Percentiles rank a stretch among this genome's conserved stretches.
Evolutionary conservation across 2,888 invertebrate genomes (phyloP).

Genomic region (Drosophila quasianomalipes): DNA sequence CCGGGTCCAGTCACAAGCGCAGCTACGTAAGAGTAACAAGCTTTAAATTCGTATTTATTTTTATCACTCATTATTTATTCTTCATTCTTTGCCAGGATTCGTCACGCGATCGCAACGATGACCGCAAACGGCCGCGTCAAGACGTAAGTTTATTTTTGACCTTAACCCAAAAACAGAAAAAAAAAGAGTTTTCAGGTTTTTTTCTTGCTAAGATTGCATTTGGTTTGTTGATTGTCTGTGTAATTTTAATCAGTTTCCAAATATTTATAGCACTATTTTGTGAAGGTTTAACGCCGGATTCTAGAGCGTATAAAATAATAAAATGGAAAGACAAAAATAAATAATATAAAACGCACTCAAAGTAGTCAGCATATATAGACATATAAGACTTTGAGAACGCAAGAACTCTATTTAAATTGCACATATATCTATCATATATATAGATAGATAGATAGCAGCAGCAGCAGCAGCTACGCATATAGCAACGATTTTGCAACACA

Average conservation of each 20-base stretch:
- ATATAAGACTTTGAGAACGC: slow-evolving; percentile 59
- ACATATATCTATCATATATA: slow-evolving; percentile 44
- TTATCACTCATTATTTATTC: slow-evolving; percentile 4
- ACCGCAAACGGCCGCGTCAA: slow-evolving; percentile 84
- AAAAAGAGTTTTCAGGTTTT: slow-evolving; percentile 47
- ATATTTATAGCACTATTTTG: slow-evolving; percentile 76
- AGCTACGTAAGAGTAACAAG: slow-evolving; percentile 77
- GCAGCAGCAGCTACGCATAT: slow-evolving; percentile 52
- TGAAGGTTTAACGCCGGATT: slow-evolving; percentile 74
- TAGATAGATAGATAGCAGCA: slow-evolving; percentile 35
- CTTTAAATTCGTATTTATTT: background rate
- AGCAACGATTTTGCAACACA: slow-evolving; percentile 54
- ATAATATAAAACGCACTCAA: slow-evolving; percentile 56
- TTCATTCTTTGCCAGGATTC: slow-evolving; percentile 68
- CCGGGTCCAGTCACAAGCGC: slow-evolving; percentile 80
- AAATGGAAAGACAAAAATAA: slow-evolving; percentile 37
- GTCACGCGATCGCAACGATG: slow-evolving; percentile 84
- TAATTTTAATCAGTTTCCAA: slow-evolving; percentile 78
- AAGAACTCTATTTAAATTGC: slow-evolving; percentile 44
- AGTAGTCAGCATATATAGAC: slow-evolving; percentile 55
- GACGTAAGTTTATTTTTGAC: slow-evolving; percentile 82
- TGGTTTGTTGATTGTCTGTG: slow-evolving; percentile 49
- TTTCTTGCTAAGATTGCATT: slow-evolving; percentile 17
- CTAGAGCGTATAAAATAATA: slow-evolving; percentile 50
- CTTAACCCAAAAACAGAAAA: slow-evolving; percentile 15